Percentiles rank a stretch among this genome's conserved stretches.
Conservation (phyloP, 2,888 invertebrate species). For the Agrochola circellaris region DNA sequence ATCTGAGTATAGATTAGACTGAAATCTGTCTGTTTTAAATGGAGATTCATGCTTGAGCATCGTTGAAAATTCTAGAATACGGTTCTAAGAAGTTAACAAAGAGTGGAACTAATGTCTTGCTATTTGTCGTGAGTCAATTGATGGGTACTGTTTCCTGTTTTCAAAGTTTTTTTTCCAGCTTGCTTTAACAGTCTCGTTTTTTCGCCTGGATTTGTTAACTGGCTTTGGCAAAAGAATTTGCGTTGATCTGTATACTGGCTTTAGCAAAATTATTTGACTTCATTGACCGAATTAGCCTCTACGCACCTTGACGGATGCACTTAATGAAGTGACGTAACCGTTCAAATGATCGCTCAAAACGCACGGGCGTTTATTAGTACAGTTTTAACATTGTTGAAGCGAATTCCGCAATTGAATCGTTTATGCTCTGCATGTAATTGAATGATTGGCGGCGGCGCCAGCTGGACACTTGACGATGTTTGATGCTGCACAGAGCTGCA, state of each 20-base stretch:
- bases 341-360: slow-evolving; percentile 57
- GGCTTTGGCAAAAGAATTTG: slow-evolving; percentile 19
- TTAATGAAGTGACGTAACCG: slow-evolving; percentile 51
- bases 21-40: slow-evolving; percentile 34
- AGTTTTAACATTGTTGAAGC: slow-evolving; percentile 71
- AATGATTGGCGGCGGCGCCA: slow-evolving; percentile 86
- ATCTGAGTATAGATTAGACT: slow-evolving; percentile 17
- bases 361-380: slow-evolving; percentile 66
- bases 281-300: slow-evolving; percentile 47
- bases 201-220: neutral
- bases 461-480: slow-evolving; percentile 79
- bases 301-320: slow-evolving; percentile 57
- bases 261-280: slow-evolving; percentile 29
- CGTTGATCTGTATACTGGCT: neutral
- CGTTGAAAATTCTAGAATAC: slow-evolving; percentile 28
- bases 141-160: slow-evolving; percentile 43
- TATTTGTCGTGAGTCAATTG: slow-evolving; percentile 37
- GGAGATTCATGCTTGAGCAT: slow-evolving; percentile 23
- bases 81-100: slow-evolving; percentile 20
- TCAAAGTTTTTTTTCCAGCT: slow-evolving; percentile 26
- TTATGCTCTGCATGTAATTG: slow-evolving; percentile 80
- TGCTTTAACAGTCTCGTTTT: slow-evolving; percentile 20
- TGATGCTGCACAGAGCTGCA: slow-evolving; percentile 82
- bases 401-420: slow-evolving; percentile 78
- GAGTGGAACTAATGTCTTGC: slow-evolving; percentile 20